Evolutionary conservation across 1,140 invertebrate species (phyloP).

Genomic region (Littorina saxatilis): DNA sequence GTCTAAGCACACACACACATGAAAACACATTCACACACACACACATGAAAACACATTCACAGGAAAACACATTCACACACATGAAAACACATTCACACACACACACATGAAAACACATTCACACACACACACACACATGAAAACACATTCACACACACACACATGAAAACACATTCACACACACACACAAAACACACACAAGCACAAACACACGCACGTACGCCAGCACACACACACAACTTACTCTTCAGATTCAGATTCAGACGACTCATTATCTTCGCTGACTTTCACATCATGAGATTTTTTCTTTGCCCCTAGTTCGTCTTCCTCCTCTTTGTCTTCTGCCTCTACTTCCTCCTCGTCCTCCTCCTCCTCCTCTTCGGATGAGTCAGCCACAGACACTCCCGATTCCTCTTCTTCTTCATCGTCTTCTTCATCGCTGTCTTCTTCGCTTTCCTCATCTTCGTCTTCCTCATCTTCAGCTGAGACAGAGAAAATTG

Average conservation of each 20-base stretch:
- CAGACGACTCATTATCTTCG: constrained; percentile 69
- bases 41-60: no score
- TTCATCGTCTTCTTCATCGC: constrained; percentile 56
- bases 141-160: no score
- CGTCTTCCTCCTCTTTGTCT: constrained; percentile 62
- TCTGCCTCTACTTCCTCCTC: constrained; percentile 32
- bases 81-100: no score
- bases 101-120: no score
- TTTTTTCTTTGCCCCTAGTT: constrained; percentile 65
- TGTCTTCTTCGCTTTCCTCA: constrained; percentile 48
- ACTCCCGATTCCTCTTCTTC: constrained; percentile 56
- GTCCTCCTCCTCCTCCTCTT: constrained; percentile 56
- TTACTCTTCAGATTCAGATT: constrained; percentile 49
- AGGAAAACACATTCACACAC: no score
- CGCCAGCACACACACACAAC: no score
- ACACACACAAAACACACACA: no score
- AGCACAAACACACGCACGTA: no score
- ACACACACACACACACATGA: no score
- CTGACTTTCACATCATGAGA: constrained; percentile 49
- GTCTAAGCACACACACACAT: no score
- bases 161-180: no score
- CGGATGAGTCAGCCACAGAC: constrained; percentile 46
- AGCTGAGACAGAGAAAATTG: background rate
- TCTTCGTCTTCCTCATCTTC: constrained; percentile 55
- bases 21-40: no score